Evolutionary conservation across 2,113 vertebrate species (phyloP).

Genomic region (Sinosuthora webbiana): DNA sequence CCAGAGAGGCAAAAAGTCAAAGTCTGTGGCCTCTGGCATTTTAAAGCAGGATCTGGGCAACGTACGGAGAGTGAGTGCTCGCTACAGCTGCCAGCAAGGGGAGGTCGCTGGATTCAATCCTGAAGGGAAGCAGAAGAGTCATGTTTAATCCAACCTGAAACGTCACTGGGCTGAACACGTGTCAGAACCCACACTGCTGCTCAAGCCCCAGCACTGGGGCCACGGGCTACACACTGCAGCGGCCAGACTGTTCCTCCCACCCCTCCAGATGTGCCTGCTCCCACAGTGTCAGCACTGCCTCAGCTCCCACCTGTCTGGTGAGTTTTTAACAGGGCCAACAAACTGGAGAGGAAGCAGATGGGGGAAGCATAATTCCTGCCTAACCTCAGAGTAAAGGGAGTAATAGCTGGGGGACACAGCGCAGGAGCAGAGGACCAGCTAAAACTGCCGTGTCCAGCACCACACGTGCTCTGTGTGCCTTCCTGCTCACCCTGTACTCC

Average conservation of each 20-base stretch:
- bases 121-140: slow-evolving; percentile 63
- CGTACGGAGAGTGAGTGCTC: slow-evolving; percentile 96
- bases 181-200: background rate
- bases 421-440: background rate
- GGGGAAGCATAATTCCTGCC: background rate
- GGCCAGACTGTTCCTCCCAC: background rate
- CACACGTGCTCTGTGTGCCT: background rate
- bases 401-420: fast-evolving
- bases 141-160: background rate
- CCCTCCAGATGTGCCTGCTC: background rate
- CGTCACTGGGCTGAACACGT: background rate
- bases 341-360: background rate
- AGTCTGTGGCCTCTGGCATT: slow-evolving; percentile 28
- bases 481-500: background rate
- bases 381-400: background rate
- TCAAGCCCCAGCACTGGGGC: background rate
- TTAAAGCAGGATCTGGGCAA: slow-evolving; percentile 97
- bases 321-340: background rate
- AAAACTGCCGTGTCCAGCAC: background rate
- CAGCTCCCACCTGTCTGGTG: background rate
- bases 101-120: slow-evolving; percentile 98
- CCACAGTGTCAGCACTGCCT: background rate
- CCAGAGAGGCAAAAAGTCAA: slow-evolving; percentile 15
- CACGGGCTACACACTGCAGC: background rate
- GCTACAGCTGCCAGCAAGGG: slow-evolving; percentile 94